Base-by-base conservation (phyloP, 2,888 invertebrate species). In the Acronicta alni region DNA sequence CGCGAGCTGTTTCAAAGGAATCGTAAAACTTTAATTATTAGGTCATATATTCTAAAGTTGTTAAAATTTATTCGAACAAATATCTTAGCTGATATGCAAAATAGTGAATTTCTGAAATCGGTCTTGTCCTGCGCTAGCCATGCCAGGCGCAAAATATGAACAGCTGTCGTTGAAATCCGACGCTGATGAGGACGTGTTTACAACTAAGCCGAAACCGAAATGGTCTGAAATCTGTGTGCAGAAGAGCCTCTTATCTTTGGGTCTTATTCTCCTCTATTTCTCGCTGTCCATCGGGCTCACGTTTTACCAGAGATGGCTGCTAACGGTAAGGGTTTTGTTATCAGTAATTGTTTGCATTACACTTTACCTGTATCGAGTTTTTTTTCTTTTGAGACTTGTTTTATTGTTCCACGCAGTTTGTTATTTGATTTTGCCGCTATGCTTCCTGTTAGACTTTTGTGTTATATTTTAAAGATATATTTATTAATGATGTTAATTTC, bases 251-350 rank as follows among this genome's bases (percentile, higher is more conserved):
- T 70, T 93, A 20, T 93, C 93, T 2, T 74, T 94, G 51, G 89
- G 91, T 32, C 77, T 98, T 44, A 97, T 99, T 67, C 87, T 97
- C 3, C 92, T 98, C 45, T 99, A 99, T 91, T 98, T 99, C 86
- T 95, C 96, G 12, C 95, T 99, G 55, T 99, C 99, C 14, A 98
- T 99, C 80, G 97, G 98, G 44, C 95, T 99, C 52, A 99, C 99
- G 10, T 99, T 99, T 91, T 99, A 99, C 90, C 99, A 99, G 89
- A 96, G 98, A 95, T 97, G 97, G 96, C 96, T 99, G 54, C 95
- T 98, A 69, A 96, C 97, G 95, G 98, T 98, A 91, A 81, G 81
- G 41, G 38, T 49, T 38, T 41, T 53, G 52, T 47, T 63, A 62
- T 63, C 48, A 57, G 51, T 66, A 30, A 45, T 18, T 58, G 60